These are phyloP conservation scores for Zenarchopterus dispar DNA, from an alignment of 2,797 vertebrate genomes.

Conservation along the genomic window DNA sequence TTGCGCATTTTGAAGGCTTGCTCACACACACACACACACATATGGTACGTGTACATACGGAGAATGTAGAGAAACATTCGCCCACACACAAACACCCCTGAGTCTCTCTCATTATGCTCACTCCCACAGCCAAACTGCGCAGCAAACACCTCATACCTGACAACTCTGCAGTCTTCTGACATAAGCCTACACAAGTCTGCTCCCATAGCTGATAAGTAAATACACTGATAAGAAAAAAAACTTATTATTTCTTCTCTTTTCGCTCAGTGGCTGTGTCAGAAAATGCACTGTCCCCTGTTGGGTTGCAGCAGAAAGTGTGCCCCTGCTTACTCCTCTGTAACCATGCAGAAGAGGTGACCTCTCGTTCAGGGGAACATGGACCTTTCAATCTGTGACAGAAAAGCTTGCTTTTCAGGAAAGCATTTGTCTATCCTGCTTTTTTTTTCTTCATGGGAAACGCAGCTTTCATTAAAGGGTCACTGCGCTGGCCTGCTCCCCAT, in stretches of 20 bases:
- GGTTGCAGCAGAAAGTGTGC: constrained; percentile 22
- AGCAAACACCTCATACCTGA: constrained; percentile 78
- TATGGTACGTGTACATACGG: constrained; percentile 41
- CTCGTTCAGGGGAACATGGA: constrained; percentile 24
- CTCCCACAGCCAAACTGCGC: constrained; percentile 76
- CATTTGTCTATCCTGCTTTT: constrained; percentile 23
- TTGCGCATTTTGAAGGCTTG: constrained; percentile 33
- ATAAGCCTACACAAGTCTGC: constrained; percentile 65
- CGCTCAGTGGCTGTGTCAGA: constrained; percentile 59
- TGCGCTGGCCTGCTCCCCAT: constrained; percentile 43
- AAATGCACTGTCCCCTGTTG: constrained; percentile 38
- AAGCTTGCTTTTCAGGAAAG: constrained; percentile 44
- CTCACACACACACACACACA: not conserved
- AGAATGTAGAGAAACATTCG: constrained; percentile 63
- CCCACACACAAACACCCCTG: constrained; percentile 72
- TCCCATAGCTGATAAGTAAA: constrained; percentile 12
- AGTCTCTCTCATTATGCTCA: constrained; percentile 75
- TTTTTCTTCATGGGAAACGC: constrained; percentile 30
- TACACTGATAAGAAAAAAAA: not conserved
- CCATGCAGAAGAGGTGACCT: constrained; percentile 24
- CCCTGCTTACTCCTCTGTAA: constrained; percentile 23
- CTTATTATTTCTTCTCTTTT: constrained; percentile 20
- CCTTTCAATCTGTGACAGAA: constrained; percentile 40
- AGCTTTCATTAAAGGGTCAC: constrained; percentile 53
- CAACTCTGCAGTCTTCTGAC: constrained; percentile 74